Evolutionary conservation across 2,113 vertebrate genomes (phyloP).

Genomic region (Ctenodactylus gundi): DNA sequence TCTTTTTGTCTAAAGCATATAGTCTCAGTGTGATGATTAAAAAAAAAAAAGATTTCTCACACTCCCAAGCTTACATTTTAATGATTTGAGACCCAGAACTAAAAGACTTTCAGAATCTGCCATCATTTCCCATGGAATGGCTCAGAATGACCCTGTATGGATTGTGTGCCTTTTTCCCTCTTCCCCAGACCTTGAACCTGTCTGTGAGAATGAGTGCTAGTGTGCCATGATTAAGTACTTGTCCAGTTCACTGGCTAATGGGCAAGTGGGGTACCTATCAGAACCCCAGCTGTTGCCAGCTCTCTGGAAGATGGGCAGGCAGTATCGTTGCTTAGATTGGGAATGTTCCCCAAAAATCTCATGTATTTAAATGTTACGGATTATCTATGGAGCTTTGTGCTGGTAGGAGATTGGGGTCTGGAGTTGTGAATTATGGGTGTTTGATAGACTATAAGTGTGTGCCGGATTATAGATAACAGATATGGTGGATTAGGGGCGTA

Average conservation of each 20-base stretch:
- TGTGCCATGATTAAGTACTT: neutral
- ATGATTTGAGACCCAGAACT: constrained; percentile 32
- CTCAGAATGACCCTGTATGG: neutral
- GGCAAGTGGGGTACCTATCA: neutral
- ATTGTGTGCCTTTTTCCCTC: neutral
- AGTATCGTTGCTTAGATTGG: too few species aligned
- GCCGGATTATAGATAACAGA: too few species aligned
- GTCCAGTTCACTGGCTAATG: neutral
- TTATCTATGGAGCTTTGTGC: too few species aligned
- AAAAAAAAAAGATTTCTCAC: neutral
- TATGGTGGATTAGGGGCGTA: too few species aligned
- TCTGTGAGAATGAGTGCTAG: neutral
- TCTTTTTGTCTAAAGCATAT: neutral
- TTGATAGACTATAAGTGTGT: too few species aligned
- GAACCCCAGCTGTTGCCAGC: neutral
- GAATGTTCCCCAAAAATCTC: too few species aligned
- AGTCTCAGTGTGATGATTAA: neutral
- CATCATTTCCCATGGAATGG: neutral
- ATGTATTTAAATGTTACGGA: too few species aligned
- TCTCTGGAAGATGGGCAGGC: neutral
- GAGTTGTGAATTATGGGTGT: too few species aligned
- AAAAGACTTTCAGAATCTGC: neutral
- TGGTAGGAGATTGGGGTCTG: too few species aligned
- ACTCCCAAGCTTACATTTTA: neutral
- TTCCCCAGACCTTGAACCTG: neutral